A percentile compares a stretch with the other conserved stretches of the same genome.
These are phyloP conservation scores for Percopsis omiscomaycus DNA, from an alignment of 2,797 vertebrate genomes.

Conservation along the genomic window DNA sequence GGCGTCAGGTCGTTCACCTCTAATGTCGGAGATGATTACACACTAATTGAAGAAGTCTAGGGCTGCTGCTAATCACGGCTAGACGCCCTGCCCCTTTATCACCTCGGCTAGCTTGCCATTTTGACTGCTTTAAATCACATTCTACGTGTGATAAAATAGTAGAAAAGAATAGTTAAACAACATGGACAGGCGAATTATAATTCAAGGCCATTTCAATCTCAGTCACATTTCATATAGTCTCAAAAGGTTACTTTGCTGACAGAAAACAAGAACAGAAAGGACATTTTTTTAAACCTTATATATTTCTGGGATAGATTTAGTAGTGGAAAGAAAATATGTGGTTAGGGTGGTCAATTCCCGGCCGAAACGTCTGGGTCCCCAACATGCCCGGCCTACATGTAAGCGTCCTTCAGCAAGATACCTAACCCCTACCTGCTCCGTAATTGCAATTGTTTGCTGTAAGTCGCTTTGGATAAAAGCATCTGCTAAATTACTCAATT, in stretches of 20 bases:
- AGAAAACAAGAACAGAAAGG: constrained; percentile 1
- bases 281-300: not conserved
- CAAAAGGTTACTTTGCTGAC: constrained; percentile 16
- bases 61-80: constrained; percentile 62
- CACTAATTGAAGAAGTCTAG: constrained; percentile 70
- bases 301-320: not conserved
- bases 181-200: too few species aligned
- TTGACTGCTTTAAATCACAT: constrained; percentile 61
- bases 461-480: too few species aligned
- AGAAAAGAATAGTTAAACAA: not conserved
- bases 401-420: too few species aligned
- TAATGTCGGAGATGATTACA: constrained; percentile 71
- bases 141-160: constrained; percentile 26
- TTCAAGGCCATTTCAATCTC: constrained; percentile 48
- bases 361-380: too few species aligned
- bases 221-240: constrained; percentile 27
- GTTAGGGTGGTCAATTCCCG: too few species aligned
- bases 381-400: too few species aligned
- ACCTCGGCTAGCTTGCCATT: constrained; percentile 54
- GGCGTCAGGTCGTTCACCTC: constrained; percentile 68
- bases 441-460: too few species aligned
- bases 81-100: constrained; percentile 58
- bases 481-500: not conserved
- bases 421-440: too few species aligned
- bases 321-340: not conserved